Evolutionary conservation across 2,888 invertebrate species (phyloP).

Genomic region (Electrophaes corylata): DNA sequence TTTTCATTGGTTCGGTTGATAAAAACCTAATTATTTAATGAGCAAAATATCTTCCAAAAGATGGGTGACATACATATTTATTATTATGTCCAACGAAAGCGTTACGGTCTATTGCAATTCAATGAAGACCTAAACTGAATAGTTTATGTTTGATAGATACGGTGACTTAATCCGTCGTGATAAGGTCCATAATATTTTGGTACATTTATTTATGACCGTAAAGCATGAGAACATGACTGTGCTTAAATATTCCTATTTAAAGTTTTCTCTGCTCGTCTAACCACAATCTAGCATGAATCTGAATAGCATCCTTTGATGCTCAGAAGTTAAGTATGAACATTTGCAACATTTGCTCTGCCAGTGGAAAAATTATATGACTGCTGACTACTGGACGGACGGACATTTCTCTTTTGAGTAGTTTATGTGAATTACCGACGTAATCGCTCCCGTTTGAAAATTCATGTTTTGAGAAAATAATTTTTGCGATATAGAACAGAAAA

Average conservation of each 20-base stretch:
- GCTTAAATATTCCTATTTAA: conserved; percentile 11
- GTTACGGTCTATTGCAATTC: neutral
- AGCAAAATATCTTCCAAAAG: too few relatives aligned
- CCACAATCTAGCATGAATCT: conserved; percentile 39
- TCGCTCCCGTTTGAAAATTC: conserved; percentile 22
- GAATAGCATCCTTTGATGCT: conserved; percentile 56
- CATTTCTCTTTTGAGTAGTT: conserved; percentile 51
- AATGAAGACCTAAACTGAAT: neutral
- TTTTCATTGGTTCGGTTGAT: too few relatives aligned
- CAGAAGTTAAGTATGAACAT: conserved; percentile 44
- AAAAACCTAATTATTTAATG: too few relatives aligned
- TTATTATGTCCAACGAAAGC: too few relatives aligned
- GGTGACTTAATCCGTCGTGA: neutral
- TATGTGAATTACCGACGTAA: conserved; percentile 32
- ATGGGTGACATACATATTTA: too few relatives aligned
- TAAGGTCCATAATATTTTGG: neutral
- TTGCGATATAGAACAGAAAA: neutral
- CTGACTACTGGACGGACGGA: conserved; percentile 31
- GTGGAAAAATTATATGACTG: conserved; percentile 37
- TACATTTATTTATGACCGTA: neutral
- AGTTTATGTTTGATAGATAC: neutral
- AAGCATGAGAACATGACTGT: neutral
- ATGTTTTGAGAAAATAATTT: conserved; percentile 24
- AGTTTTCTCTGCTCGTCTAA: conserved; percentile 21
- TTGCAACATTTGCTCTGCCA: conserved; percentile 42